Evolutionary conservation across 2,113 vertebrate species (phyloP), one percentile per base, ranked within the genome.

Genomic region (Sarotherodon lohbergeri): DNA sequence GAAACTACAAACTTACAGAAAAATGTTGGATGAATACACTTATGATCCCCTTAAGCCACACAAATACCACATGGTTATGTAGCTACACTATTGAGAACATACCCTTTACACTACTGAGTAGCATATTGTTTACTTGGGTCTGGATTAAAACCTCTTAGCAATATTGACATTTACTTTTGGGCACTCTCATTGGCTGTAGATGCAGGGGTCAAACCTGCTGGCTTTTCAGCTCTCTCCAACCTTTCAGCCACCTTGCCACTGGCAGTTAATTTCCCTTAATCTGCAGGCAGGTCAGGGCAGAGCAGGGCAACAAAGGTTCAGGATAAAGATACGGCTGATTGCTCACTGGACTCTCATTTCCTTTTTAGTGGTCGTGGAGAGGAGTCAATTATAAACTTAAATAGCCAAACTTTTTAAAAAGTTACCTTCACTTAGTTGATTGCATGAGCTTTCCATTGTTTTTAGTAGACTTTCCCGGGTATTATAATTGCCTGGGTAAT

Each of bases 401-500:
- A 93, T 90, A 89, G 73, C 46, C 54, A 89, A 86, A 90, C 87
- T 89, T 91, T 68, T 82, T 4, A 85, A 52, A 88, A 91, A 88
- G 85, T 90, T 89, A 39, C 80, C 16, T 16, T 54, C 48, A 86
- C 90, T 94, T 88, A 61, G 19, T 66, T 92, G 92, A 92, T 89
- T 94, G 90, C 86, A 46, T 7, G 34, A 87, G 82, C 55, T 91
- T 92, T 86, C 82, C 22, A 88, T 89, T 90, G 91, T 90, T 91
- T 91, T 91, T 79, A 36, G 27, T 85, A 54, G 85, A 84, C 71
- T 90, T 89, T 91, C 43, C 52, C 3, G 41, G 63, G 29, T 68
- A 83, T 89, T 88, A 90, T 93, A 94, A 94, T 94, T 91, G 86
- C 88, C 82, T 94, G 11, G 10, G 80, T 94, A 91, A 93, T 93